Base-by-base conservation (phyloP, 2,888 invertebrate genomes). In the Synanthedon andrenaeformis region DNA sequence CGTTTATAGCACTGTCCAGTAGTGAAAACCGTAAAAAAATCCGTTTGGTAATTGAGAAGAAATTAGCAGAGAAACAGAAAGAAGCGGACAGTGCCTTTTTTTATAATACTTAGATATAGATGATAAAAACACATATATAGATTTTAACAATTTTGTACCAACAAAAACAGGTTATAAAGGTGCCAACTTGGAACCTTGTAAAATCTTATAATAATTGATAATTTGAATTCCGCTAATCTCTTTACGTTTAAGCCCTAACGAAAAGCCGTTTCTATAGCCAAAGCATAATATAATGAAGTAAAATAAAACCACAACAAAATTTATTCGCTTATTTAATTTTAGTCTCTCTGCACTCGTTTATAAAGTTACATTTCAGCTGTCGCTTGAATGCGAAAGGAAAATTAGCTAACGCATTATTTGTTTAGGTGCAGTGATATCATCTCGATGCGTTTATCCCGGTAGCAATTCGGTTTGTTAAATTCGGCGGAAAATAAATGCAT, bases 381-480 rank as follows among this genome's bases (percentile, higher is more conserved):
- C 13, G 6, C 45, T n/a, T 11, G 35, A n/a, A 12, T 12, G 45
- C 13, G 6, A 45, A 45, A n/a, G 6, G 14, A 8, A 45, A 45
- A n/a, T 12, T 45, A 14, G 45, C 14, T 45, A 45, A 57, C 55
- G 50, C 53, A 17, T 58, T 68, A 74, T 80, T 81, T 77, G 71
- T 70, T 81, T 81, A 81, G 80, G 79, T 79, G 79, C 74, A 79
- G 62, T 74, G 77, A 78, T 77, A 74, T 64, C 63, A 63, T 69
- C 64, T 62, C 59, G 58, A 60, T 61, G 63, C 58, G 57, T 59
- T 63, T 66, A 56, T 61, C 57, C 23, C 35, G 62, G 56, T 59
- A 63, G 65, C 62, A 59, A 58, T 66, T 71, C 54, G 56, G 51
- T 49, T 53, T 57, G 74, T 71, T 72, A 61, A 77, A 77, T 78